Conservation (phyloP, 2,888 invertebrate genomes). For the Alentia gelatinosa region DNA sequence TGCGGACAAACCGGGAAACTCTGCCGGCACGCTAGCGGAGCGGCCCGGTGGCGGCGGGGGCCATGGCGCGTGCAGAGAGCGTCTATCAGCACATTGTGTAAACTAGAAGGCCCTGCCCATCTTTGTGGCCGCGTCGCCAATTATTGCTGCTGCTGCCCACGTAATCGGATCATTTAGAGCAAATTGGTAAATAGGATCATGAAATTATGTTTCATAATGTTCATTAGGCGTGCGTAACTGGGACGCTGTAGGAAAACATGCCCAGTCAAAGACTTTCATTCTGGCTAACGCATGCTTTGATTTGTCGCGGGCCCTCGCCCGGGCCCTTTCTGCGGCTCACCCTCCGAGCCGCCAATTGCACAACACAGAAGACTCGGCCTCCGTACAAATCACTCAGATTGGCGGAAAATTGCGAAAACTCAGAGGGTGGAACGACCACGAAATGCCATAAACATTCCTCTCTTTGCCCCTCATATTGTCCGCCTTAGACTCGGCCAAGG, state of each 20-base stretch:
- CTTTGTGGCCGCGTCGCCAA: constrained; percentile 21
- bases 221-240: constrained; percentile 32
- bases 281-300: constrained; percentile 50
- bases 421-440: not conserved
- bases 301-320: constrained; percentile 1
- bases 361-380: not conserved
- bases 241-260: constrained; percentile 23
- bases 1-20: not conserved
- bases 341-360: constrained; percentile 5
- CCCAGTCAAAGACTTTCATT: constrained; percentile 50
- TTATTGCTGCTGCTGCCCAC: constrained; percentile 28
- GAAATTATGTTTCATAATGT: constrained; percentile 54
- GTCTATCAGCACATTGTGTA: constrained; percentile 37
- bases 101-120: constrained; percentile 21
- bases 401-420: constrained; percentile 32
- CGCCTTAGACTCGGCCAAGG: constrained; percentile 17
- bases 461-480: constrained; percentile 34
- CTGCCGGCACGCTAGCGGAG: not conserved
- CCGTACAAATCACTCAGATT: constrained; percentile 33
- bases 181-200: constrained; percentile 53
- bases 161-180: constrained; percentile 49
- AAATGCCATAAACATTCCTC: constrained; percentile 36
- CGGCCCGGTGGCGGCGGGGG: not conserved
- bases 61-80: not conserved
- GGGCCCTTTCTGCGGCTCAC: not conserved